Conservation (phyloP, 2,797 vertebrate species). For the Crenichthys baileyi region DNA sequence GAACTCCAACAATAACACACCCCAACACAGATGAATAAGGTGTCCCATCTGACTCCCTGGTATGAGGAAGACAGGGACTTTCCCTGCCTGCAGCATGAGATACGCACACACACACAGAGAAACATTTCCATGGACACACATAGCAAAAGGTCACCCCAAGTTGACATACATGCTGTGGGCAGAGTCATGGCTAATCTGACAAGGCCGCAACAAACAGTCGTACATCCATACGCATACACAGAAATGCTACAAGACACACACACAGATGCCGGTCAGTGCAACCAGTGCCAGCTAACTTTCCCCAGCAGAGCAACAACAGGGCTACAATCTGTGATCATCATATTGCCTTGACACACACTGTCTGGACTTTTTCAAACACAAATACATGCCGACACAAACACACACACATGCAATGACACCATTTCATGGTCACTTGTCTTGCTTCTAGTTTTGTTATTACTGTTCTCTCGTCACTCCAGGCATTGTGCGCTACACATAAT, state of each 20-base stretch:
- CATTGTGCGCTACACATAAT: constrained; percentile 27
- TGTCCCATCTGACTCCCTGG: constrained; percentile 53
- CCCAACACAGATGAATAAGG: constrained; percentile 50
- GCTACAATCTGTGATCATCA: constrained; percentile 74
- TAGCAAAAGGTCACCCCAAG: constrained; percentile 56
- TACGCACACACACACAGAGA: constrained; percentile 28
- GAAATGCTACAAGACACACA: constrained; percentile 4
- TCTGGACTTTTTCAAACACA: constrained; percentile 49
- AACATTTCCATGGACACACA: constrained; percentile 22
- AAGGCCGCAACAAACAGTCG: constrained; percentile 50
- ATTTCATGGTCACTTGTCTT: constrained; percentile 49
- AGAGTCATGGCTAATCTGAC: constrained; percentile 65
- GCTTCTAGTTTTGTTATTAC: constrained; percentile 32
- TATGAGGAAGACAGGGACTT: constrained; percentile 61
- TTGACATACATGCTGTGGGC: constrained; percentile 52
- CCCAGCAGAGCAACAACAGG: constrained; percentile 60
- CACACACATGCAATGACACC: constrained; percentile 30
- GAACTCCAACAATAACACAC: constrained; percentile 49
- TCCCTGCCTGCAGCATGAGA: constrained; percentile 63
- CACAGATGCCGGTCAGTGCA: constrained; percentile 42
- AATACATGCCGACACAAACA: constrained; percentile 29
- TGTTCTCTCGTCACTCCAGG: constrained; percentile 47
- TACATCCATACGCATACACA: constrained; percentile 35
- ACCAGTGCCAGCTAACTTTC: constrained; percentile 65
- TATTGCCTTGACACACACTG: constrained; percentile 65